Evolutionary conservation across 1,140 invertebrate species (phyloP).

Genomic region (Nasonia giraulti): DNA sequence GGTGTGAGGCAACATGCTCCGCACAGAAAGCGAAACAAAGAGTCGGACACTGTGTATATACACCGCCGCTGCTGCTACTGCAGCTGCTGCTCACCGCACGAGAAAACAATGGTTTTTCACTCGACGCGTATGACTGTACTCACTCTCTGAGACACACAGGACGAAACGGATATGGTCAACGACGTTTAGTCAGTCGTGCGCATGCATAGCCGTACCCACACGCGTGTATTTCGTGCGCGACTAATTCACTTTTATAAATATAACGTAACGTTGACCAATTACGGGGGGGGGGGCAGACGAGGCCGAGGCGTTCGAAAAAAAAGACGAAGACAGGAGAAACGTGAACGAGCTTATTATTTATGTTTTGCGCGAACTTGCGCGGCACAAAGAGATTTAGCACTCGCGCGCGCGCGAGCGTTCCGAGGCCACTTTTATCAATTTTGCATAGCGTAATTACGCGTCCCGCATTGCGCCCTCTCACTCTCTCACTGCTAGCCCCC

Average conservation of each 20-base stretch:
- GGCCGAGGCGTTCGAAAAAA: neutral
- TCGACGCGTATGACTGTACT: neutral
- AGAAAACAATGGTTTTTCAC: conserved; percentile 7
- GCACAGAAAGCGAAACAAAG: conserved; percentile 22
- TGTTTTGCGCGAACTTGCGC: neutral
- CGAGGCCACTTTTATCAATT: conserved; percentile 47
- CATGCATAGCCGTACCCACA: neutral
- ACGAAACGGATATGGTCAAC: conserved; percentile 17
- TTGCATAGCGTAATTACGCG: conserved; percentile 43
- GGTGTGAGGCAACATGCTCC: neutral
- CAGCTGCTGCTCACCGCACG: neutral
- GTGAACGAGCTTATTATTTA: conserved; percentile 25
- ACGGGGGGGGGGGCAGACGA: neutral
- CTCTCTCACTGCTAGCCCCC: neutral
- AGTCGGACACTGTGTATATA: neutral
- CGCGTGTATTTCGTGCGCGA: no score
- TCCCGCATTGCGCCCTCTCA: neutral
- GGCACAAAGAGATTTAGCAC: conserved; percentile 38
- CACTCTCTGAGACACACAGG: neutral
- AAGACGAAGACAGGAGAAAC: neutral
- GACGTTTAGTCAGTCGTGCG: neutral
- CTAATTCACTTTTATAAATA: neutral
- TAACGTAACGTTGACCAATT: neutral
- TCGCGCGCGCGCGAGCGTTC: neutral
- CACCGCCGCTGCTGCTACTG: no score